Conservation (phyloP, 1,140 invertebrate species). For the Drosophila repleta region DNA sequence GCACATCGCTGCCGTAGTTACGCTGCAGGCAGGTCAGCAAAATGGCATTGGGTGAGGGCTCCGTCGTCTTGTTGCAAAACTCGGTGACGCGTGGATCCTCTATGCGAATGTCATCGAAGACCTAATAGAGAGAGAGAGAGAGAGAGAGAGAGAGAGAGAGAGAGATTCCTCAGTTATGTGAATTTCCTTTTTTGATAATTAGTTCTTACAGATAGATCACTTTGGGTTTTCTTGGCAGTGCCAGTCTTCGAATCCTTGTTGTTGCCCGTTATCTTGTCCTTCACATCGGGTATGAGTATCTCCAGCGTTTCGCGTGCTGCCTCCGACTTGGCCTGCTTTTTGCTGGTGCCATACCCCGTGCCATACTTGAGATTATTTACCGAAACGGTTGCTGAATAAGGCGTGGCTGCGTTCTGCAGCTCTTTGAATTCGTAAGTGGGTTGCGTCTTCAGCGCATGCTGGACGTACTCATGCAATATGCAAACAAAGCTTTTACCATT, state of each 20-base stretch:
- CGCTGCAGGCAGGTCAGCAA: conserved; percentile 95
- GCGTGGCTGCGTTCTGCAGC: conserved; percentile 96
- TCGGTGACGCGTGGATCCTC: conserved; percentile 97
- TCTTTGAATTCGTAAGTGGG: conserved; percentile 97
- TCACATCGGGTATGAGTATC: conserved; percentile 97
- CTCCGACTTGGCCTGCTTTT: conserved; percentile 97
- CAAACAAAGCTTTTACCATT: conserved; percentile 98
- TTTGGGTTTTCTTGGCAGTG: conserved; percentile 84
- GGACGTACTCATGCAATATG: conserved; percentile 98
- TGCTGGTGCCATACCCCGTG: conserved; percentile 95
- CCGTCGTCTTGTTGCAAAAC: conserved; percentile 96
- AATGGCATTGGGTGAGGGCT: conserved; percentile 97
- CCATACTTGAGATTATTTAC: conserved; percentile 97
- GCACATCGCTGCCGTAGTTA: conserved; percentile 96
- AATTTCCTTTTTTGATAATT: background rate
- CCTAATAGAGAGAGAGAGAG: conserved; percentile 84
- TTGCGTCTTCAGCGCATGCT: conserved; percentile 96
- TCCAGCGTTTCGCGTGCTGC: conserved; percentile 95
- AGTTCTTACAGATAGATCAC: conserved; percentile 87
- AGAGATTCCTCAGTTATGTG: background rate
- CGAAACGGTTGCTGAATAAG: conserved; percentile 96
- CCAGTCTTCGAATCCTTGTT: conserved; percentile 85
- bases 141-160: background rate
- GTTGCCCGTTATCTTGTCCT: conserved; percentile 89
- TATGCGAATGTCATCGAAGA: conserved; percentile 96